phyloP scores from a whole-genome alignment of 2,797 vertebrate species.

The Sebastiscus tertius region DNA sequence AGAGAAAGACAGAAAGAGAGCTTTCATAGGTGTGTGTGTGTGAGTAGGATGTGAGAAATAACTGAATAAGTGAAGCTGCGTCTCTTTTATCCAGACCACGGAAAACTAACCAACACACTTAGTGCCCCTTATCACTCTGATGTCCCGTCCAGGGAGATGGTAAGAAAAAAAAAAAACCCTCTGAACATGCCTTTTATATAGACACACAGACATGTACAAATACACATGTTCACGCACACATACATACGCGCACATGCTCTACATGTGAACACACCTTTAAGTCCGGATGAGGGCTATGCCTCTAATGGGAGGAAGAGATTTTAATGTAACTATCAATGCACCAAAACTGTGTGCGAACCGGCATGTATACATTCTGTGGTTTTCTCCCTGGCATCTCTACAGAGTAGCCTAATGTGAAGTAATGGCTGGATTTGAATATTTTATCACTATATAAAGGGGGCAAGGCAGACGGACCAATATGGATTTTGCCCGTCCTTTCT shows the following conservation, averaged over 20 bases:
- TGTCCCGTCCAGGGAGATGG: constrained; percentile 48
- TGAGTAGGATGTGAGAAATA: constrained; percentile 37
- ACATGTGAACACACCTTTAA: constrained; percentile 78
- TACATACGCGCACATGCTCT: constrained; percentile 31
- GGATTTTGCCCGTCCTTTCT: constrained; percentile 85
- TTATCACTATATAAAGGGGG: constrained; percentile 88
- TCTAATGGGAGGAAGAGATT: constrained; percentile 85
- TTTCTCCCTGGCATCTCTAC: constrained; percentile 84
- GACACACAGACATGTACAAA: constrained; percentile 49
- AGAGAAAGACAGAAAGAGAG: constrained; percentile 8
- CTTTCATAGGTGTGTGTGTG: background rate
- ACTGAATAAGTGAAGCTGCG: constrained; percentile 25
- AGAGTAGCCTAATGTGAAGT: constrained; percentile 86
- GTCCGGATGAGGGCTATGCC: constrained; percentile 73
- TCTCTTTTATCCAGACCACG: constrained; percentile 26
- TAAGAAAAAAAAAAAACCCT: constrained; percentile 11
- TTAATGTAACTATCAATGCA: constrained; percentile 86
- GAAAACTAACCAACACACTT: constrained; percentile 49
- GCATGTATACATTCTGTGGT: constrained; percentile 88
- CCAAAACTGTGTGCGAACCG: constrained; percentile 78
- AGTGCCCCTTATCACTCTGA: constrained; percentile 43
- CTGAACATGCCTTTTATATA: constrained; percentile 50
- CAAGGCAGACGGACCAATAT: constrained; percentile 85
- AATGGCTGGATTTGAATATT: constrained; percentile 91
- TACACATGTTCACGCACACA: constrained; percentile 43